Base-by-base conservation (phyloP, 2,888 invertebrate genomes). In the Chaitophorus viminalis region DNA sequence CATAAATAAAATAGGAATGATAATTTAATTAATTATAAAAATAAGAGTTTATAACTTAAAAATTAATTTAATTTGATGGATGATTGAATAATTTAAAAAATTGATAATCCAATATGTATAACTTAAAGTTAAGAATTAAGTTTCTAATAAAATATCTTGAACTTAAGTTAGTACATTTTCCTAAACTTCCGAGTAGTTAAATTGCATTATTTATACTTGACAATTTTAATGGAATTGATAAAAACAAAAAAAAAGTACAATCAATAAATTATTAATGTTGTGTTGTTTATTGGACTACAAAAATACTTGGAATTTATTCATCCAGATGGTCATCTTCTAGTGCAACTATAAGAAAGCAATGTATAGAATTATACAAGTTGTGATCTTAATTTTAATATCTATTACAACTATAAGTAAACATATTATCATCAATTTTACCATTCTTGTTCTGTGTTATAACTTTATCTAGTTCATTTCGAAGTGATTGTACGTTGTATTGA, bases 401-500 rank as follows among this genome's bases (percentile, higher is more conserved):
- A 33, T 72, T 0, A 33, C 14, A 17, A 31, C 31, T 25, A 25
- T 36, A 11, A 39, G 39, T 39, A 39, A 39, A 39, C 39, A 8
- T 65, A 31, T 46, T 68, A 65, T 39, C 0, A 25, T 52, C 21
- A 54, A 82, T 0, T n/a, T 72, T 86, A 87, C 87, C 87, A 75
- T 74, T 65, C 60, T 9, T 87, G 11, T 87, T 87, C 54, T 87
- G 81, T 65, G n/a, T 60, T 31, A 87, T 87, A 1, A 74, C 79
- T 39, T 75, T 75, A 74, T 87, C 81, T 29, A 87, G 60, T 60
- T 87, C 87, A 87, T 72, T 75, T 81, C 74, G 36, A 65, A 87
- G 81, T 65, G 36, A 65, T 65, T 87, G 74, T 21, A 18, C 46
- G n/a, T 74, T 87, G 18, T 65, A 81, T 74, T 86, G 79, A 72